Conservation (phyloP, 2,113 vertebrate species). For the Aspiorhynchus laticeps region DNA sequence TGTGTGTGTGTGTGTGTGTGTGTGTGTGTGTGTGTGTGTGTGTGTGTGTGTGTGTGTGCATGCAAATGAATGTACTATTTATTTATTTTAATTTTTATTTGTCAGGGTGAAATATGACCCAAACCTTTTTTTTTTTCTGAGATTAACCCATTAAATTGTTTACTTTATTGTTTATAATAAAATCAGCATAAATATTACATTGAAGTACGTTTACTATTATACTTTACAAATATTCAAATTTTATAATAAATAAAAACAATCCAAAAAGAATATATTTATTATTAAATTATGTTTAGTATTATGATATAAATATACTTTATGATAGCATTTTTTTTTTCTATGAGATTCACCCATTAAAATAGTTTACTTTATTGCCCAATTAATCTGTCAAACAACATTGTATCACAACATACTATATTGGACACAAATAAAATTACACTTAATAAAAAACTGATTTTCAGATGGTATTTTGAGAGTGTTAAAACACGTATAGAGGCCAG, state of each 20-base stretch:
- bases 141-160: too few species aligned
- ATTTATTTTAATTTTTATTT: too few species aligned
- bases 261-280: not conserved
- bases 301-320: not conserved
- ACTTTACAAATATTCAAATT: not conserved
- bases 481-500: constrained; percentile 58
- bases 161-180: not conserved
- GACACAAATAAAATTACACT: not conserved
- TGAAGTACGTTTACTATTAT: not conserved
- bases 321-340: not conserved
- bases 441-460: constrained; percentile 33
- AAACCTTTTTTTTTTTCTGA: too few species aligned
- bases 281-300: not conserved
- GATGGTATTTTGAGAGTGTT: constrained; percentile 67
- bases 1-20: too few species aligned
- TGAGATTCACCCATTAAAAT: not conserved
- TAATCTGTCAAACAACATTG: not conserved
- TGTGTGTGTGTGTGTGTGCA: too few species aligned
- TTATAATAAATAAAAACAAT: not conserved
- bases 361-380: not conserved
- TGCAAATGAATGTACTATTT: too few species aligned
- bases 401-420: not conserved
- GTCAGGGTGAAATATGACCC: too few species aligned
- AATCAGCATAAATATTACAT: not conserved
- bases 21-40: too few species aligned